Percentiles rank a stretch among this genome's conserved stretches.
phyloP scores from a whole-genome alignment of 2,797 vertebrate species.

The Centropyge bicolor region DNA sequence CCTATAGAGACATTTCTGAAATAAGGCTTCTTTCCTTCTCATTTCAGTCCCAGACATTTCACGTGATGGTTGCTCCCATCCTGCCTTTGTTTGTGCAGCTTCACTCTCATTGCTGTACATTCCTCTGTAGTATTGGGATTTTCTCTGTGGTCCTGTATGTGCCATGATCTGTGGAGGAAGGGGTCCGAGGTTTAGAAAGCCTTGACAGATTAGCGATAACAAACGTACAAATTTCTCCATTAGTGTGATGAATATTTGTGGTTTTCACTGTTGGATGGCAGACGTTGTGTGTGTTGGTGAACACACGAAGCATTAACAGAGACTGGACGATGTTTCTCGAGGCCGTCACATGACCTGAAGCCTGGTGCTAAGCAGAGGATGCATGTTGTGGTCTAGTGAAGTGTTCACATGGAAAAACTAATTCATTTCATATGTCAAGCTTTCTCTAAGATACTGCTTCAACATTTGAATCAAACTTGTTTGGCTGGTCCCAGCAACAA shows the following conservation, averaged over 20 bases:
- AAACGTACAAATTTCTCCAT: conserved; percentile 11
- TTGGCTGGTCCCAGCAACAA: conserved; percentile 81
- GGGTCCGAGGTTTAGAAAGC: conserved; percentile 19
- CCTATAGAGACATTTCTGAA: conserved; percentile 8
- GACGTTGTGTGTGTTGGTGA: conserved; percentile 26
- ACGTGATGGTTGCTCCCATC: conserved; percentile 30
- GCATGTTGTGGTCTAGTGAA: conserved; percentile 21
- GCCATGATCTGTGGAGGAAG: conserved; percentile 50
- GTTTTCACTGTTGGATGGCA: conserved; percentile 29
- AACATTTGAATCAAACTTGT: conserved; percentile 69
- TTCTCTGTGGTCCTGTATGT: conserved; percentile 50
- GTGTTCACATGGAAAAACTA: conserved; percentile 24
- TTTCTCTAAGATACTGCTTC: conserved; percentile 53
- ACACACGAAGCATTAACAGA: conserved; percentile 34
- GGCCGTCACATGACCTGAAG: conserved; percentile 55
- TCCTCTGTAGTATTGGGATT: conserved; percentile 35
- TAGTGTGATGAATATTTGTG: neutral
- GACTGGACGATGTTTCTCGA: conserved; percentile 64
- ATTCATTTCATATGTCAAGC: conserved; percentile 45
- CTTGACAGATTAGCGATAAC: conserved; percentile 11
- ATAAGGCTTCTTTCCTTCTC: neutral
- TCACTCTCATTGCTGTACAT: conserved; percentile 30
- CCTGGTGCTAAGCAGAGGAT: conserved; percentile 68
- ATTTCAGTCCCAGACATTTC: conserved; percentile 47
- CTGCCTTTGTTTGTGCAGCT: conserved; percentile 54